phyloP scores from a whole-genome alignment of 2,797 vertebrate species.

The Malurus splendens region DNA sequence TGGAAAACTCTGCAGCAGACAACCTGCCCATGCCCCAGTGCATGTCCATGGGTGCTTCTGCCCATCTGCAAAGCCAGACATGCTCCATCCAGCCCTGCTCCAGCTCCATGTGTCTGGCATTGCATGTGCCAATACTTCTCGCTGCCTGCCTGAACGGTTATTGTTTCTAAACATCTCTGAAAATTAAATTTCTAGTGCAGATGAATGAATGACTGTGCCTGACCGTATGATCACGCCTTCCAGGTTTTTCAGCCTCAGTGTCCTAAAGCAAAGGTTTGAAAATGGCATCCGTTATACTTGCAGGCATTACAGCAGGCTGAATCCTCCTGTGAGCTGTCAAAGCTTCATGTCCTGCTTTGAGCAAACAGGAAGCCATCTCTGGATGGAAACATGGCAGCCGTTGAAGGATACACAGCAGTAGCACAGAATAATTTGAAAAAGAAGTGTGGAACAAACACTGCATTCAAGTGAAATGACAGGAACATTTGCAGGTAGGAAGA shows the following conservation, averaged over 20 bases:
- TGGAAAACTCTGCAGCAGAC: background rate
- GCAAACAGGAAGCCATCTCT: background rate
- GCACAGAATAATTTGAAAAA: background rate
- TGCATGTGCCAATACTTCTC: background rate
- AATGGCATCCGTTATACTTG: background rate
- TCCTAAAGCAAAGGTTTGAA: background rate
- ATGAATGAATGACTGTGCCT: background rate
- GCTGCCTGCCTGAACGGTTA: background rate
- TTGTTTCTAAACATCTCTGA: background rate
- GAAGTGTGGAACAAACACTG: background rate
- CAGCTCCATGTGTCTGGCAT: background rate
- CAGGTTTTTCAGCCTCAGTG: background rate
- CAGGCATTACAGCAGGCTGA: background rate
- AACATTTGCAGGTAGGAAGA: constrained; percentile 32
- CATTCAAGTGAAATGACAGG: background rate
- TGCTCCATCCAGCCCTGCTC: background rate
- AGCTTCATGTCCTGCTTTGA: background rate
- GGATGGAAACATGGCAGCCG: background rate
- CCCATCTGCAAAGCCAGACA: background rate
- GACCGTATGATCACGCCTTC: fast-evolving
- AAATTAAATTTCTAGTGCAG: background rate
- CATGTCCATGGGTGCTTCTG: background rate
- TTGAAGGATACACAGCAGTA: background rate
- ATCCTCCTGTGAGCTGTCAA: background rate
- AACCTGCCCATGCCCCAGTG: fast-evolving